These are phyloP conservation scores for Coptotermes formosanus DNA, from an alignment of 1,140 invertebrate species.

Conservation along the genomic window DNA sequence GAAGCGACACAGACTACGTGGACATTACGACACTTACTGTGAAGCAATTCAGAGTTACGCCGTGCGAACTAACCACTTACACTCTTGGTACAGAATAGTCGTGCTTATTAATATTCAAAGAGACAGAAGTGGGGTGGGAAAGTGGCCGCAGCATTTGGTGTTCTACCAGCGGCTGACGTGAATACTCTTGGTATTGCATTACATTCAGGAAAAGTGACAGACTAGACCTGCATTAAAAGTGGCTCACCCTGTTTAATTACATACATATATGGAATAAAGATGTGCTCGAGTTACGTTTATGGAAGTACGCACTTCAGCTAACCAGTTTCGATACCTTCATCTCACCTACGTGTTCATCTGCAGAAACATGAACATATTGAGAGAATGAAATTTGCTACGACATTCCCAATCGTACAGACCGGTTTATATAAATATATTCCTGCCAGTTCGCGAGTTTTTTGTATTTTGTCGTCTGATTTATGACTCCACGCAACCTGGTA, in stretches of 20 bases:
- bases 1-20: neutral
- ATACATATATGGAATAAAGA: neutral
- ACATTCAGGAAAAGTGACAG: neutral
- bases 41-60: neutral
- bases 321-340: neutral
- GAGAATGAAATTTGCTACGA: neutral
- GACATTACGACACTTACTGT: neutral
- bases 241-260: neutral
- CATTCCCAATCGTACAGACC: neutral
- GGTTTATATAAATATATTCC: no score
- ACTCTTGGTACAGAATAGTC: neutral
- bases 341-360: neutral
- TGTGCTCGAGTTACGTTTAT: neutral
- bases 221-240: no score
- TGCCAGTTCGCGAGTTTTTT: no score
- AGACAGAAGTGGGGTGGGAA: neutral
- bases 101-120: slow-evolving; percentile 1
- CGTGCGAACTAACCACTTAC: neutral
- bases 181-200: neutral
- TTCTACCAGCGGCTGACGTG: no score
- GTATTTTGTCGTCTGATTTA: no score
- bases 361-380: neutral
- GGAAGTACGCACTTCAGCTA: neutral
- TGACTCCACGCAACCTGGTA: no score
- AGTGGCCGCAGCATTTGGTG: neutral